Base-by-base conservation (phyloP, 2,797 vertebrate genomes). In the Liasis olivaceus region DNA sequence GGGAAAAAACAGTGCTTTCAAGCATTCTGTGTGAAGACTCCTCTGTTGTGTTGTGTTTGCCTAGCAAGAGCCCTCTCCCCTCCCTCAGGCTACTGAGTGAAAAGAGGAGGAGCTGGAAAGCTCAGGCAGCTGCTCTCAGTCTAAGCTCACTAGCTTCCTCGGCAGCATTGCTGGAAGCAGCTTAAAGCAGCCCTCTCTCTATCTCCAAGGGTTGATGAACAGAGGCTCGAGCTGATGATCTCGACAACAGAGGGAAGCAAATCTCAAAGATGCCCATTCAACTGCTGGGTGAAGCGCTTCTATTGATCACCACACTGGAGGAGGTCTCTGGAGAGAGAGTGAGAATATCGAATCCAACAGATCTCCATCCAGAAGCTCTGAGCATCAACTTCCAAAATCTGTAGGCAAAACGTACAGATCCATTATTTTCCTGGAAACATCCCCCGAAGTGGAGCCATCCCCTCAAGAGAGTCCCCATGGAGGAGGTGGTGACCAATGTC, bases 21-120 rank as follows among this genome's bases (percentile, higher is more conserved):
- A 42, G 11, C 13, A 54, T 26, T 42, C n/a, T 1, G 20, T 28
- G 56, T 77, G 42, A 63, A 92, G 66, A 90, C 6, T 86, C 85
- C 1, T 58, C 24, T 4, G 0, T 36, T 22, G 54, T n/a, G 15
- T 20, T n/a, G 51, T 81, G 6, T 14, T 59, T 42, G 47, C 85
- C 58, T 31, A n/a, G 69, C 26, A 51, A 88, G 47, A 93, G 24
- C 36, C 59, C 17, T 64, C 51, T 84, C 66, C 56, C 89, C 66
- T 77, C 92, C 92, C 89, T 84, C 66, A 47, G 54, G 66, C 85
- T 88, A 56, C 69, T 15, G 28, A 88, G 20, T 15, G 42, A 72
- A 47, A 47, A 87, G 28, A 92, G 94, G 95, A 95, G 96, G 96
- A 94, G 95, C 94, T 56, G 91, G 64, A 91, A 69, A 89, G 54